Evolutionary conservation across 2,888 invertebrate genomes (phyloP).

Genomic region (Drosophila merina): DNA sequence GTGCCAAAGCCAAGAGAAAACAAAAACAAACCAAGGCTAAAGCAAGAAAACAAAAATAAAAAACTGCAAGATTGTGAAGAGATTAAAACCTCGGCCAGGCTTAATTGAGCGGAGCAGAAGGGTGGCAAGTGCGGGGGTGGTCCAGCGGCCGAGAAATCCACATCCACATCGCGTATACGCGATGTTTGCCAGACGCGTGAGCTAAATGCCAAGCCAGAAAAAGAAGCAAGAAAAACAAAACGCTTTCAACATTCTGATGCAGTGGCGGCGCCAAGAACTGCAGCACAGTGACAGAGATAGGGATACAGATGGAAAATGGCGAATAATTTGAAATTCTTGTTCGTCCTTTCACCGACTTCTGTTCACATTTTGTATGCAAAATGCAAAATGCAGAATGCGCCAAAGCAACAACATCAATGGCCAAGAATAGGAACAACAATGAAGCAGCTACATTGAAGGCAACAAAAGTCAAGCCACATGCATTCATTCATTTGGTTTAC

Average conservation of each 20-base stretch:
- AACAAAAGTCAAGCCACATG: slow-evolving; percentile 43
- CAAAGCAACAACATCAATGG: slow-evolving; percentile 45
- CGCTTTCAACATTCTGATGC: slow-evolving; percentile 33
- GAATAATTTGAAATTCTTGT: slow-evolving; percentile 40
- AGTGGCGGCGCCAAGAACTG: slow-evolving; percentile 16
- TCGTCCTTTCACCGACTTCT: slow-evolving; percentile 37
- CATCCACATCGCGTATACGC: slow-evolving; percentile 46
- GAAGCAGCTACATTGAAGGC: slow-evolving; percentile 23
- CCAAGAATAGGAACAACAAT: slow-evolving; percentile 23
- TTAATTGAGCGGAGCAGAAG: slow-evolving; percentile 62
- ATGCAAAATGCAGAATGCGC: slow-evolving; percentile 73
- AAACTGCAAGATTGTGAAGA: slow-evolving; percentile 42
- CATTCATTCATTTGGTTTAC: slow-evolving; percentile 55
- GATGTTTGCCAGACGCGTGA: slow-evolving; percentile 52
- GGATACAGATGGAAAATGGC: slow-evolving; percentile 1
- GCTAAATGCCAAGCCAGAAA: slow-evolving; percentile 56
- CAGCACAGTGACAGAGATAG: slow-evolving; percentile 9
- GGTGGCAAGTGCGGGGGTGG: slow-evolving; percentile 7
- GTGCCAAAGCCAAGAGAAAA: slow-evolving; percentile 27
- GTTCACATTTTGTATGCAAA: slow-evolving; percentile 69
- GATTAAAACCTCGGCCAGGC: slow-evolving; percentile 60
- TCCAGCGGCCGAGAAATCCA: slow-evolving; percentile 28
- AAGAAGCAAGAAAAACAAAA: slow-evolving; percentile 32
- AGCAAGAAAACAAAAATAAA: slow-evolving; percentile 22
- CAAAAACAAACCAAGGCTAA: slow-evolving; percentile 33